Evolutionary conservation across 2,113 vertebrate species (phyloP).

Genomic region (Leucosticte australis): DNA sequence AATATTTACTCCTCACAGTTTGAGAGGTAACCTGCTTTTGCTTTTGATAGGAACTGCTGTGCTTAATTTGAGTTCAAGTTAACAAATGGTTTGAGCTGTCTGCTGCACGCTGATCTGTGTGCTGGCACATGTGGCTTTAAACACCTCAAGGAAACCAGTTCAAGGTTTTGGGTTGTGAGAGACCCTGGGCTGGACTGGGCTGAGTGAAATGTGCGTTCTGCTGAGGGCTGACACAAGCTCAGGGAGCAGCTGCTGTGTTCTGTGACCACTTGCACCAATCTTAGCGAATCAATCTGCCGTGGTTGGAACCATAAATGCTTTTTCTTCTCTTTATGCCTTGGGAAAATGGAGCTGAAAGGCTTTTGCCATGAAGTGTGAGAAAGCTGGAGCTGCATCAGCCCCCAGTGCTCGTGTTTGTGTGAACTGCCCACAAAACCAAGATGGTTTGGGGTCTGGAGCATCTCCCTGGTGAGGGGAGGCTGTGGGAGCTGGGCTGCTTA

Average conservation of each 20-base stretch:
- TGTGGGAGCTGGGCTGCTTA: rapidly evolving
- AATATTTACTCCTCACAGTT: conserved; percentile 52
- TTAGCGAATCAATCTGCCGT: rapidly evolving
- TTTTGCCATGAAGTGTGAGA: not conserved
- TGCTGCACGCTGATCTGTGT: not conserved
- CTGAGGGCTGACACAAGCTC: rapidly evolving
- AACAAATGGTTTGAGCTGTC: not conserved
- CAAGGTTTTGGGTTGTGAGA: not conserved
- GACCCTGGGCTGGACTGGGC: not conserved
- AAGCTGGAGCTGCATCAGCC: not conserved
- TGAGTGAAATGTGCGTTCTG: not conserved
- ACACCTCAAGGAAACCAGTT: not conserved
- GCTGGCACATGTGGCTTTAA: not conserved
- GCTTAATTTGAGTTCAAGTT: not conserved
- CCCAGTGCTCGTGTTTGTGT: not conserved
- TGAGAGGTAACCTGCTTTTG: conserved; percentile 28
- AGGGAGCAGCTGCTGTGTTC: not conserved
- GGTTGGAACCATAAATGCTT: not conserved
- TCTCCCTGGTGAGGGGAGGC: not conserved
- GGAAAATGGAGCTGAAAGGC: not conserved
- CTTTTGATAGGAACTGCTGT: conserved; percentile 5
- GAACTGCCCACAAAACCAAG: not conserved
- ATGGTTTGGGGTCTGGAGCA: not conserved
- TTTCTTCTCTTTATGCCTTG: not conserved
- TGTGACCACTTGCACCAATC: not conserved